Evolutionary conservation across 2,113 vertebrate species (phyloP), one percentile per base, ranked within the genome.

Genomic region (Cyprinodon brontotheroides): DNA sequence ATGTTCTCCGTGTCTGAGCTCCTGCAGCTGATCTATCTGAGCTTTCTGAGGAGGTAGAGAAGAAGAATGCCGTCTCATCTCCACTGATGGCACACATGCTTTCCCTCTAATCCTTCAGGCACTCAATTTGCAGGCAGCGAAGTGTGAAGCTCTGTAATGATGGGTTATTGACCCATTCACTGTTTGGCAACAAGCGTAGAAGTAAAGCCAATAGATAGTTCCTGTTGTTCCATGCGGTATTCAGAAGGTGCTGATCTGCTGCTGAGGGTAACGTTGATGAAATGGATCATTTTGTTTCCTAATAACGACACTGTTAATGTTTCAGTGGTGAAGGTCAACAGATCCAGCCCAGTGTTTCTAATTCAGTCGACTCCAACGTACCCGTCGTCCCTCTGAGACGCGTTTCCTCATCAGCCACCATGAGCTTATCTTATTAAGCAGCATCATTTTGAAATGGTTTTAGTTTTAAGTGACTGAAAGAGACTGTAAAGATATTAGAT

Each of bases 101-200:
- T 86, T 86, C 92, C 86, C 89, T 88, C 88, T 94, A 94, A 94
- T 95, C 92, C 96, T 95, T 91, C 92, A 89, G 95, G 95, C 95
- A 94, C 93, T 96, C 95, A 93, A 96, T 96, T 96, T 95, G 89
- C 77, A 94, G 92, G 83, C 94, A 95, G 93, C 86, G 90, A 91
- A 92, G 94, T 95, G 95, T 96, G 95, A 96, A 94, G 93, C 91
- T 83, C 93, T 95, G 92, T 95, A 96, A 96, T 96, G 95, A 96
- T 95, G 94, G 94, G 93, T 96, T 96, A 96, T 96, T 96, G 96
- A 96, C 95, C 95, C 94, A 92, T 92, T 91, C 91, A 90, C 91
- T 92, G 89, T 94, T 94, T 94, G 93, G 89, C 89, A 89, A 91
- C 39, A 80, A 91, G 92, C 91, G 93, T 90, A 90, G 90, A 85